phyloP scores from a whole-genome alignment of 2,113 vertebrate species.

The Sinosuthora webbiana region DNA sequence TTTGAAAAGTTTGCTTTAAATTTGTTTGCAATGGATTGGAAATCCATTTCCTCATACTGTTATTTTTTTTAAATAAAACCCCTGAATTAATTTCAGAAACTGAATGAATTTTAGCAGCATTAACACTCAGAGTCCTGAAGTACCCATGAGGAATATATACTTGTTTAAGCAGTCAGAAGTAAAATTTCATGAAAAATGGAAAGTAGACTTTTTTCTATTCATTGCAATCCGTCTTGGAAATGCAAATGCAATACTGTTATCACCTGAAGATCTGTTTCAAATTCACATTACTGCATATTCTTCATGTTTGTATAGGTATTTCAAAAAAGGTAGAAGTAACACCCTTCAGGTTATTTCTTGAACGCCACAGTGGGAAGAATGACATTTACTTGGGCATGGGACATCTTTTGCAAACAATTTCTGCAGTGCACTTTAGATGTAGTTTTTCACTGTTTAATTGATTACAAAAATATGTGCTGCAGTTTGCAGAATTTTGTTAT shows the following conservation, averaged over 20 bases:
- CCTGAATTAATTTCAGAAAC: constrained; percentile 4
- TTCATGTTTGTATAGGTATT: background rate
- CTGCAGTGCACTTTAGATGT: background rate
- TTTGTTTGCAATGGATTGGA: constrained; percentile 16
- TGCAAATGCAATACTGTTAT: constrained; percentile 20
- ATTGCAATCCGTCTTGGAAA: background rate
- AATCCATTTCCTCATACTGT: background rate
- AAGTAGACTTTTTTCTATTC: background rate
- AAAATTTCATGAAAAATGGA: constrained; percentile 41
- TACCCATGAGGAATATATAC: background rate
- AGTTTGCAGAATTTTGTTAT: constrained; percentile 57
- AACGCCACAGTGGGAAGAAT: constrained; percentile 20
- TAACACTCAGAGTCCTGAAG: background rate
- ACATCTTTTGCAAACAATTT: constrained; percentile 61
- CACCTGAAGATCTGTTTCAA: constrained; percentile 32
- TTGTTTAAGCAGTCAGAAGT: constrained; percentile 13
- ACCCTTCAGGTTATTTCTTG: constrained; percentile 33
- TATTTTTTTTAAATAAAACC: background rate
- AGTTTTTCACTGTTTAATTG: constrained; percentile 49
- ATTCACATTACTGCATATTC: background rate
- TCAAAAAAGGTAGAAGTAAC: background rate
- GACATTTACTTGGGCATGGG: background rate
- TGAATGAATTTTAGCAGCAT: background rate
- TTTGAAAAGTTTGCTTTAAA: background rate
- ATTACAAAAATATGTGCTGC: constrained; percentile 51